Base-by-base conservation (phyloP, 1,140 invertebrate species). In the Ceratitis capitata region DNA sequence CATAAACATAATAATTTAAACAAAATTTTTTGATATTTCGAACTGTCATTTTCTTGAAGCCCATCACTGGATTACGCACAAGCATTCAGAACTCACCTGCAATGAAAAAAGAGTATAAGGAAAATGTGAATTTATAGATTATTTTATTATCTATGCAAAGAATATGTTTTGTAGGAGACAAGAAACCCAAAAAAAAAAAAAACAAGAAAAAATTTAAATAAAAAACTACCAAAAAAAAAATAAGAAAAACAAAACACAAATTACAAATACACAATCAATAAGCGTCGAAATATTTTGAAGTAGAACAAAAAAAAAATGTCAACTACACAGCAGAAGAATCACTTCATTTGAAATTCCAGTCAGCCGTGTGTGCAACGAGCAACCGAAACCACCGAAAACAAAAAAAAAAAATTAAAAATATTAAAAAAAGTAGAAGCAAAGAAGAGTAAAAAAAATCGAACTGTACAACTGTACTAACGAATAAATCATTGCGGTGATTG, bases 401-500 rank as follows among this genome's bases (percentile, higher is more conserved):
- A 26, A 26, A 61, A 12, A 29, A 32, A 61, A 61, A 23, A 61
- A 61, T 32, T 23, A 9, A 32, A 61, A 26, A 19, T 19, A 56
- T 19, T n/a, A n/a, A n/a, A n/a, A n/a, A n/a, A n/a, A n/a, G n/a
- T n/a, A n/a, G n/a, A n/a, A n/a, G n/a, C n/a, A n/a, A n/a, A n/a
- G n/a, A n/a, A n/a, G n/a, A n/a, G n/a, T 26, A 64, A 64, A 32
- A 64, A 64, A 23, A 5, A 56, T 32, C 58, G 58, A 78, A 45
- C n/a, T 45, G 45, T 39, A 45, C 69, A 42, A 45, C 69, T 45
- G 69, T 78, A 35, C 69, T 78, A 78, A 78, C 69, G 39, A 78
- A 78, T 78, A 78, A 78, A 78, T 78, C 69, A 78, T 78, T 78
- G 69, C 69, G 7, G 39, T 78, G 69, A 45, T 78, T 78, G 69